Evolutionary conservation across 2,888 invertebrate species (phyloP), one percentile per base, ranked within the genome.

Genomic region (Phasia obesa): DNA sequence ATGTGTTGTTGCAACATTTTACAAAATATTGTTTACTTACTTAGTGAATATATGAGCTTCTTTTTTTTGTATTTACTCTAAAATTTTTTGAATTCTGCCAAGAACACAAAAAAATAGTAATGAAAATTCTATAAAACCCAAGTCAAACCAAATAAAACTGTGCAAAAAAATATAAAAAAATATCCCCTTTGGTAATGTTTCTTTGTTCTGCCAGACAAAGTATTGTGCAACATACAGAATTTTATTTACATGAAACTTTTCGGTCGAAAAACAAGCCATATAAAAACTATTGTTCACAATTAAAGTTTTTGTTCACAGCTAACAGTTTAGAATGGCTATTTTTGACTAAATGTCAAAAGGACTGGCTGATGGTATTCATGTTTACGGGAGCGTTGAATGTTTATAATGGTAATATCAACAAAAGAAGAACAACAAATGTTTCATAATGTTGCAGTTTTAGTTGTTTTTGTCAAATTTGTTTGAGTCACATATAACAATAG

Each of bases 331-430:
- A 51, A 73, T 65, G 64, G 19, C 51, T 59, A 74, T 42, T 70
- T 75, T 75, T 79, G 69, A 79, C 49, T 77, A 77, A 82, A 74
- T 82, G 81, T 69, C 55, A 69, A 77, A 77, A 62, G 53, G 67
- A 65, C 57, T 76, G 59, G 65, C 42, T 76, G 73, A 62, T 64
- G 67, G 77, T 74, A 77, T 73, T 73, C 81, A 82, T 82, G 77
- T 62, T 82, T 69, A 82, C 62, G 67, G 69, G 69, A 73, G 67
- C 81, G 77, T 62, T 67, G 76, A 44, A 69, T 65, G 53, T 21
- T 44, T 67, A 73, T 23, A 73, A 60, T 53, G 42, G 59, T n/a
- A 59, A 57, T 25, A n/a, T 4, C 11, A 35, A 19, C 19, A 49
- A 15, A 21, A 42, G 21, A 60, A 23, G 17, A 38, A 38, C 4